A percentile compares a stretch with the other conserved stretches of the same genome.
These are phyloP conservation scores for Apodemia mormo DNA, from an alignment of 2,888 invertebrate genomes.

Conservation along the genomic window DNA sequence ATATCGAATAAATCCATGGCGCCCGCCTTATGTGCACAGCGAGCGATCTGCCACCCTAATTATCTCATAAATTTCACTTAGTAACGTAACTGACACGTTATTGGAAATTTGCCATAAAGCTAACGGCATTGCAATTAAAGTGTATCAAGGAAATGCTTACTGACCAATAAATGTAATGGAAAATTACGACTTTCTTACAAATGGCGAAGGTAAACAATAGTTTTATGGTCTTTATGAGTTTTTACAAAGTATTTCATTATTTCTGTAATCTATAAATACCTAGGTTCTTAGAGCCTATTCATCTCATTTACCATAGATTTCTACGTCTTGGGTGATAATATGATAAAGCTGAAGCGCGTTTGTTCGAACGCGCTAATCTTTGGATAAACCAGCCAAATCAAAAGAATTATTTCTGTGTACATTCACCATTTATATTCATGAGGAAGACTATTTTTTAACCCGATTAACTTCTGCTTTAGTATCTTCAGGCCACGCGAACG, in stretches of 20 bases:
- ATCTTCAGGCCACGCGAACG: too few species aligned
- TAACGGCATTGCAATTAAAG: slow-evolving; percentile 31
- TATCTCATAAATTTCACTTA: slow-evolving; percentile 80
- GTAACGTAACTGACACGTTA: slow-evolving; percentile 74
- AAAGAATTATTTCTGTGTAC: too few species aligned
- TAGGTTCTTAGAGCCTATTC: too few species aligned
- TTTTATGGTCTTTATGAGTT: background rate
- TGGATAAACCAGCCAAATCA: too few species aligned
- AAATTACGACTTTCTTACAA: slow-evolving; percentile 16
- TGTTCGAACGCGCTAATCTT: too few species aligned
- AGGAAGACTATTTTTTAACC: too few species aligned
- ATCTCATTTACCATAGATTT: too few species aligned
- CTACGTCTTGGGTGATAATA: too few species aligned
- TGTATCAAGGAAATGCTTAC: slow-evolving; percentile 25
- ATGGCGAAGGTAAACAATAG: slow-evolving; percentile 7
- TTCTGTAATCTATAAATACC: too few species aligned
- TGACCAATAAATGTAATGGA: slow-evolving; percentile 22
- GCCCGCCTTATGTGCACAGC: slow-evolving; percentile 58
- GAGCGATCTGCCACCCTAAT: slow-evolving; percentile 67
- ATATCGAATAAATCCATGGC: slow-evolving; percentile 50
- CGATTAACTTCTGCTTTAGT: too few species aligned
- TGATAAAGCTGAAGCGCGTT: too few species aligned
- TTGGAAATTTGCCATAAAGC: slow-evolving; percentile 70
- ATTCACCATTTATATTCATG: too few species aligned
- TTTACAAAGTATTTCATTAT: background rate